Conservation (phyloP, 2,888 invertebrate genomes). For the Cordylochernes scorpioides region DNA sequence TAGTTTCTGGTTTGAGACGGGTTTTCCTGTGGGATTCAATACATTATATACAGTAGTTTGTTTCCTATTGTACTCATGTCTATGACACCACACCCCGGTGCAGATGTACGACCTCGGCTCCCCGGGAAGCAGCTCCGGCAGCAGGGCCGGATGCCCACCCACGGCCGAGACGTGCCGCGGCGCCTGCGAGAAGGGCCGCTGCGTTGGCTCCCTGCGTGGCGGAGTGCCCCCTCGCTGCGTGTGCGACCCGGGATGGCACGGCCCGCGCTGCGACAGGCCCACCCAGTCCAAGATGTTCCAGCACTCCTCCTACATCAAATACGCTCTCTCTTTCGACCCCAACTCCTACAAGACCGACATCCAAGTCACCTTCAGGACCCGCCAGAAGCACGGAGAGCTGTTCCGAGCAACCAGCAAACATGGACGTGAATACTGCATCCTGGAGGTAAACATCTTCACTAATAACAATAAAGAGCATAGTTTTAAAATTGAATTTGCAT, state of each 20-base stretch:
- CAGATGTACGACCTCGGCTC: conserved; percentile 78
- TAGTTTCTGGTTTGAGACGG: no score
- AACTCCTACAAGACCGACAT: conserved; percentile 73
- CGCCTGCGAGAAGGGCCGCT: conserved; percentile 64
- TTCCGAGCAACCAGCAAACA: conserved; percentile 81
- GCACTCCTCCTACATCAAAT: conserved; percentile 83
- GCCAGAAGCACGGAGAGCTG: conserved; percentile 72
- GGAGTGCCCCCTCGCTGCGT: conserved; percentile 43
- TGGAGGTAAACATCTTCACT: conserved; percentile 30
- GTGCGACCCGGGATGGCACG: conserved; percentile 84
- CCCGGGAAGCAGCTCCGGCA: conserved; percentile 54
- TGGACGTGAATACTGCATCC: conserved; percentile 69
- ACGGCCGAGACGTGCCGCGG: conserved; percentile 60
- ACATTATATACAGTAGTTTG: neutral
- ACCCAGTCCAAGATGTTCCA: conserved; percentile 59
- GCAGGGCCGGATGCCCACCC: conserved; percentile 66
- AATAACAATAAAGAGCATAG: no score
- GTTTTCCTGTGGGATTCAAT: neutral
- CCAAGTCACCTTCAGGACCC: conserved; percentile 70
- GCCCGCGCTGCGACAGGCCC: conserved; percentile 28
- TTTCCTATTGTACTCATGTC: neutral
- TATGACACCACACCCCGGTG: conserved; percentile 9
- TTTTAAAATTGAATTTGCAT: no score
- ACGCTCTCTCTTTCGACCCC: conserved; percentile 75
- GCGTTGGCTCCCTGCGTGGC: conserved; percentile 57